These are phyloP conservation scores for Callinectes sapidus DNA, from an alignment of 2,888 invertebrate species.

Conservation along the genomic window DNA sequence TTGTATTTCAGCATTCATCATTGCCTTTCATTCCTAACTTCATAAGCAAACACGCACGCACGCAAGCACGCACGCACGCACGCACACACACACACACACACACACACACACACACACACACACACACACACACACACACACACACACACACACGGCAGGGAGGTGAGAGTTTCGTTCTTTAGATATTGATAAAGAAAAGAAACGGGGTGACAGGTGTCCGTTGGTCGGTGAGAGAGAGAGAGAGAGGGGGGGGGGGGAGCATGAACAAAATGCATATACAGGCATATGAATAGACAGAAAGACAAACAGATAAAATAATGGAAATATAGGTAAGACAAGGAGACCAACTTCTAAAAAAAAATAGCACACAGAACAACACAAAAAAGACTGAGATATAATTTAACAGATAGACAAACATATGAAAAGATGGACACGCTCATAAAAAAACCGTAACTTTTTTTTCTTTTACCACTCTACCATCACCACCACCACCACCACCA, in stretches of 20 bases:
- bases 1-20: background rate
- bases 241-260: background rate
- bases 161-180: background rate
- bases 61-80: background rate
- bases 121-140: background rate
- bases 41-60: background rate
- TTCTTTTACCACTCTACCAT: background rate
- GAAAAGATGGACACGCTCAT: background rate
- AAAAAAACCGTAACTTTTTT: background rate
- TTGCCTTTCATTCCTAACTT: no score
- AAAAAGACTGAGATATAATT: background rate
- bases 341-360: background rate
- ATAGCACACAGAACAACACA: background rate
- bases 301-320: background rate
- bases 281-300: background rate
- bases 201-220: background rate
- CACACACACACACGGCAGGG: background rate
- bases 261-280: background rate
- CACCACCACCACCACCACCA: background rate
- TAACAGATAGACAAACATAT: background rate
- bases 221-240: background rate
- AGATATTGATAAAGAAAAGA: background rate
- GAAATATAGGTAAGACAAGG: background rate
- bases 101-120: slow-evolving; percentile 9
- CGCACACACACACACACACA: background rate